A percentile compares a stretch with the other conserved stretches of the same genome.
Evolutionary conservation across 2,888 invertebrate species (phyloP).

Genomic region (Rhodophaea formosa): DNA sequence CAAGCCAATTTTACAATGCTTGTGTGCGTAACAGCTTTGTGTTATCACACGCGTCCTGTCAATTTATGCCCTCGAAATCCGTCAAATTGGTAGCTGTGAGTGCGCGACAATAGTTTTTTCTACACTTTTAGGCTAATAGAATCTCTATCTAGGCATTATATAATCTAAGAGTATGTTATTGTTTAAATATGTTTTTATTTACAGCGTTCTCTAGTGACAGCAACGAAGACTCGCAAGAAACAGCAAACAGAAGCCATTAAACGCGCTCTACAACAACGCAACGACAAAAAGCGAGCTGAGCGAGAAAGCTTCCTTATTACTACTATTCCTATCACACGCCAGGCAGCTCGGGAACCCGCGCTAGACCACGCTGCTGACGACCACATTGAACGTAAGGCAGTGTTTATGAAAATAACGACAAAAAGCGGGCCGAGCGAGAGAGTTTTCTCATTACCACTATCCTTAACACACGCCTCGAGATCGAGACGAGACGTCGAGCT

Average conservation of each 20-base stretch:
- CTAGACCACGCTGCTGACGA: slow-evolving; percentile 93
- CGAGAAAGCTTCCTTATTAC: slow-evolving; percentile 97
- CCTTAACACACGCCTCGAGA: slow-evolving; percentile 95
- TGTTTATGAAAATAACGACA: slow-evolving; percentile 80
- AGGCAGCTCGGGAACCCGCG: slow-evolving; percentile 98
- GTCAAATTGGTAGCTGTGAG: no score
- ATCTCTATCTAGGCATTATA: no score
- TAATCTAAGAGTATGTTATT: no score
- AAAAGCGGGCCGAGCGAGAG: slow-evolving; percentile 95
- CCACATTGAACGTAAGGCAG: slow-evolving; percentile 88
- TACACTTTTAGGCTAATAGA: no score
- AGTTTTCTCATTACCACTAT: slow-evolving; percentile 97
- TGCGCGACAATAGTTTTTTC: no score
- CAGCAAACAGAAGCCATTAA: slow-evolving; percentile 99
- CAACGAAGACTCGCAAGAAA: slow-evolving; percentile 98
- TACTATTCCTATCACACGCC: slow-evolving; percentile 95
- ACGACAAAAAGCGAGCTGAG: slow-evolving; percentile 96
- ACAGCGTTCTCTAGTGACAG: slow-evolving; percentile 96
- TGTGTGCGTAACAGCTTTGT: no score
- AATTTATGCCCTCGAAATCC: no score
- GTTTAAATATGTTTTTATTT: no score
- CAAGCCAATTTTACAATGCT: no score
- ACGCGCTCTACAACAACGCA: slow-evolving; percentile 95
- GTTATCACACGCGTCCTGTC: no score
- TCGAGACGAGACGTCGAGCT: no score